Conservation (phyloP, 1,140 invertebrate species). For the Acromyrmex echinatior region DNA sequence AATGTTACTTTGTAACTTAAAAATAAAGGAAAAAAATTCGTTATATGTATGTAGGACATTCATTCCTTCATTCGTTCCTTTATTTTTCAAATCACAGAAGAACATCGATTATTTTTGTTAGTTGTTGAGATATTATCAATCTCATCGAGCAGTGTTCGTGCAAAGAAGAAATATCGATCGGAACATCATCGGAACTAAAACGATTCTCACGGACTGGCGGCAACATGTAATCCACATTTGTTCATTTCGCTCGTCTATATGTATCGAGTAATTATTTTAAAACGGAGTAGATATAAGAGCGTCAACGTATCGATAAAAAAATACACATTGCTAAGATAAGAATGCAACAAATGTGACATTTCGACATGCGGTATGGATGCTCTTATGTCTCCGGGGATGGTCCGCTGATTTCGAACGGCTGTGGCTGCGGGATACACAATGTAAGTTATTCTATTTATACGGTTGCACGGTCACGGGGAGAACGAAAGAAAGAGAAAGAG, state of each 20-base stretch:
- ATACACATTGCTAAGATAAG: constrained; percentile 49
- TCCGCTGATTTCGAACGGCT: constrained; percentile 58
- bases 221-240: not conserved
- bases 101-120: not conserved
- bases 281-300: constrained; percentile 31
- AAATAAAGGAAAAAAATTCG: not conserved
- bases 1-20: constrained; percentile 28
- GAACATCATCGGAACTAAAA: not conserved
- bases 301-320: constrained; percentile 49
- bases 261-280: constrained; percentile 66
- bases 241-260: not conserved
- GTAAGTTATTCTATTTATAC: constrained; percentile 65
- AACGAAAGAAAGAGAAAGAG: constrained; percentile 19
- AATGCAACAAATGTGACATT: constrained; percentile 63
- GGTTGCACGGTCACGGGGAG: constrained; percentile 20
- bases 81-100: constrained; percentile 14
- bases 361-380: constrained; percentile 51
- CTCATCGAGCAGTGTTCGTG: too few species aligned
- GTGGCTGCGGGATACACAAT: constrained; percentile 44
- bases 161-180: not conserved
- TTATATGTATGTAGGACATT: not conserved
- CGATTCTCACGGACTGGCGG: not conserved
- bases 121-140: not conserved
- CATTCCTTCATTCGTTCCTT: too few species aligned
- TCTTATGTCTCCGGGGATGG: constrained; percentile 56